phyloP scores from a whole-genome alignment of 1,140 invertebrate species.

The Lucilia cuprina region DNA sequence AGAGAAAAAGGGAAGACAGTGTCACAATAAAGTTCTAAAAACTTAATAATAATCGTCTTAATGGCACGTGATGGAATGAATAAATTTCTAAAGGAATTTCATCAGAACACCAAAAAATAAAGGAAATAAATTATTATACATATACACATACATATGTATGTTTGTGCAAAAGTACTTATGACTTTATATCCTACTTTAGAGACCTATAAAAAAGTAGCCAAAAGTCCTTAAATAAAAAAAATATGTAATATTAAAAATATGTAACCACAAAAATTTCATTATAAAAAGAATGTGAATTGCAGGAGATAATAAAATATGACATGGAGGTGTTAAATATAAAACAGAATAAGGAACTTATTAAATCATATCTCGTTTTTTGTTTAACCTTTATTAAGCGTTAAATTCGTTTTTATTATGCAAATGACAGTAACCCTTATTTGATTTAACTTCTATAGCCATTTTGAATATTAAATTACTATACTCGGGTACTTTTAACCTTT shows the following conservation, averaged over 20 bases:
- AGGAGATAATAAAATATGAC: not conserved
- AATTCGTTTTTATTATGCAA: conserved; percentile 23
- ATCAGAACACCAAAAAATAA: not conserved
- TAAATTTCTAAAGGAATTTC: not conserved
- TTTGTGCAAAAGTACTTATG: no score
- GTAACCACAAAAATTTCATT: not conserved
- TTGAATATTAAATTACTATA: conserved; percentile 28
- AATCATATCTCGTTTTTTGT: conserved; percentile 7
- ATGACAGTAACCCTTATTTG: conserved; percentile 12
- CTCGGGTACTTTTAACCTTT: not conserved
- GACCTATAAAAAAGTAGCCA: no score
- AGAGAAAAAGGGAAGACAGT: not conserved
- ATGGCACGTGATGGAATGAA: conserved; percentile 25
- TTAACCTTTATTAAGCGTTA: conserved; percentile 13
- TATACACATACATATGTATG: not conserved
- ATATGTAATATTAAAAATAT: not conserved
- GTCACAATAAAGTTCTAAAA: conserved; percentile 11
- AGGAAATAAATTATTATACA: not conserved
- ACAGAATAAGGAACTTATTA: not conserved
- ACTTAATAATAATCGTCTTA: conserved; percentile 31
- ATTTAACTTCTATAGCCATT: not conserved
- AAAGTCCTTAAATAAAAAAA: no score
- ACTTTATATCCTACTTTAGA: no score
- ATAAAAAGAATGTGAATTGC: not conserved
- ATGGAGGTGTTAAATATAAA: not conserved